Evolutionary conservation across 1,140 invertebrate genomes (phyloP), one percentile per base, ranked within the genome.

Genomic region (Plutomurus gul): DNA sequence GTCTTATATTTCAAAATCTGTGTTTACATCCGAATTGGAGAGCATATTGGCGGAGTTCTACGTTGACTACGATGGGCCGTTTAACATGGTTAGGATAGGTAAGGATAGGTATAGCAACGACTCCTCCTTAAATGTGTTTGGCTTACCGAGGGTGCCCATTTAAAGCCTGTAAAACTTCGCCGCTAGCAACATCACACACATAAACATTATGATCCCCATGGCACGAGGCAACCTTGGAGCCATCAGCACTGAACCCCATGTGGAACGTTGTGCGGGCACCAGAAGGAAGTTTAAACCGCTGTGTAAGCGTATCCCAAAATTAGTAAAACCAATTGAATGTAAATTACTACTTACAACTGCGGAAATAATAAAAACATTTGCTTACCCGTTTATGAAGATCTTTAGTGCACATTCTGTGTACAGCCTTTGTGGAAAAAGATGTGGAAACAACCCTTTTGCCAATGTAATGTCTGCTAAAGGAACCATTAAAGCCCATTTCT

Each of bases 121-220:
- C n/a, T n/a, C n/a, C n/a, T n/a, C n/a, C n/a, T n/a, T n/a, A n/a
- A n/a, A n/a, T n/a, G n/a, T n/a, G n/a, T n/a, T n/a, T n/a, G 4
- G 95, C 95, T 51, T 94, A 96, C n/a, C 95, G 88, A 27, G 94
- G 94, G 87, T 96, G 95, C 8, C 95, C 95, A 56, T 90, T 89
- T 37, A 96, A 86, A 36, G 92, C 93, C 82, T 91, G 90, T 20
- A 95, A 90, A 86, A 94, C 92, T 85, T 93, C 93, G 0, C 94
- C 93, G 82, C 89, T 95, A 36, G 89, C 89, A 27, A 95, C 86
- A 84, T 96, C 93, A 56, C 92, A 94, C 13, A 97, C 92, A 86
- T 96, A 95, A n/a, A 97, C 92, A 86, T 93, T 93, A 85, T 96
- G 95, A 87, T 97, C 95, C 30, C 95, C 94, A 89, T 96, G 95